Evolutionary conservation across 2,888 invertebrate species (phyloP).

Genomic region (Lepidochrysops patricia): DNA sequence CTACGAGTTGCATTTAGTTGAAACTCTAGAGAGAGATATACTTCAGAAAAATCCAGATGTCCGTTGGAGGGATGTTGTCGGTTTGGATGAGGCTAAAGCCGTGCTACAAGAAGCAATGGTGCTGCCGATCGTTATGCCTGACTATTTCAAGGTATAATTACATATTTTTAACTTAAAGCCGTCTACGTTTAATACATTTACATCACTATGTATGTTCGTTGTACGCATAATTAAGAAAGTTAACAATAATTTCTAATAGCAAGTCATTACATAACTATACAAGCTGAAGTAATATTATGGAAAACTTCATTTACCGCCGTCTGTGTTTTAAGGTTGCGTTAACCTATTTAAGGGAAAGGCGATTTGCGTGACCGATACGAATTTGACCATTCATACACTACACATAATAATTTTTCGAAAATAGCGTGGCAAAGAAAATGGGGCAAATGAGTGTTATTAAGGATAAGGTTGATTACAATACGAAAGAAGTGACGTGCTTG

Average conservation of each 20-base stretch:
- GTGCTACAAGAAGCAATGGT: conserved; percentile 91
- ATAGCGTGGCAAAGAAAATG: conserved; percentile 3
- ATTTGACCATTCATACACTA: conserved; percentile 32
- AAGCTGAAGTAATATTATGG: not conserved
- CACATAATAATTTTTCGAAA: conserved; percentile 25
- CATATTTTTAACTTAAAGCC: too few species aligned
- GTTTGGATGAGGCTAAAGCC: conserved; percentile 82
- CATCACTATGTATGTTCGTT: too few species aligned
- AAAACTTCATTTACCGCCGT: not conserved
- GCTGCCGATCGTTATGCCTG: conserved; percentile 89
- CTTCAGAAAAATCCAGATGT: conserved; percentile 87
- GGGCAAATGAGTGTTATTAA: conserved; percentile 12
- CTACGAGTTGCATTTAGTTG: conserved; percentile 84
- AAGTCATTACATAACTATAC: not conserved
- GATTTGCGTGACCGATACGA: conserved; percentile 28
- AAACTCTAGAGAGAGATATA: conserved; percentile 89
- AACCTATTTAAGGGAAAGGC: not conserved
- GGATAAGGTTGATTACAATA: not conserved
- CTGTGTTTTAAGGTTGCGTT: not conserved
- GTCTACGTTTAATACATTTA: too few species aligned
- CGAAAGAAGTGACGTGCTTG: conserved; percentile 9
- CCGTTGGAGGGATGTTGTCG: conserved; percentile 86
- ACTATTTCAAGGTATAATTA: conserved; percentile 86
- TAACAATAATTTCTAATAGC: not conserved
- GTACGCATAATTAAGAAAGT: too few species aligned